phyloP scores from a whole-genome alignment of 2,797 vertebrate species.

The Eurystomus glaucurus region DNA sequence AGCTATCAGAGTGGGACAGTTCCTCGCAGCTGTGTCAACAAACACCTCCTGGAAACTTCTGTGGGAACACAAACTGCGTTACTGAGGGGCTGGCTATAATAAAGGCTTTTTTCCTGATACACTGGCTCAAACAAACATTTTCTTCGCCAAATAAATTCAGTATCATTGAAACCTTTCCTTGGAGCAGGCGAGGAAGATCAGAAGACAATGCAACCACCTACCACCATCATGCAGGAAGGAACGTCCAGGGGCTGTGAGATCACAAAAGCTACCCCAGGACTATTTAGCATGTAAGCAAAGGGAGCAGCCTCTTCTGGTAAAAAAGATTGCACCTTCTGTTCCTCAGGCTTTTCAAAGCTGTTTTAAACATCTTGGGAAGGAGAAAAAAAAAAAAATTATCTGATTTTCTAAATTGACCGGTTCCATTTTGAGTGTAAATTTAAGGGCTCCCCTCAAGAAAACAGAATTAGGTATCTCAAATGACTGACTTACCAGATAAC shows the following conservation, averaged over 20 bases:
- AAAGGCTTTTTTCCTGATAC: neutral
- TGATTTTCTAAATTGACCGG: neutral
- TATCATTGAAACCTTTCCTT: neutral
- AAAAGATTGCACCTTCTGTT: neutral
- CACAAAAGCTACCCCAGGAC: rapidly evolving
- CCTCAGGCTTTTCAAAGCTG: neutral
- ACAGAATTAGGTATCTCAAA: neutral
- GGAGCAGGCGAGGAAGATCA: neutral
- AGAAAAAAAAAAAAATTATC: neutral
- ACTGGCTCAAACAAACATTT: neutral
- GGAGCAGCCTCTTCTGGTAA: neutral
- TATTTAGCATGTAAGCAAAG: rapidly evolving
- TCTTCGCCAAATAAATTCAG: neutral
- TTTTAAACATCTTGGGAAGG: neutral
- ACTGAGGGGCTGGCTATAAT: neutral
- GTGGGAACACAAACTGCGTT: rapidly evolving
- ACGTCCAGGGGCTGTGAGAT: rapidly evolving
- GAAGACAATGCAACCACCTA: neutral
- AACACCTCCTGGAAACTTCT: neutral
- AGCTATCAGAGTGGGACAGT: rapidly evolving
- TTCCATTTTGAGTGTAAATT: neutral
- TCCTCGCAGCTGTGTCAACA: neutral
- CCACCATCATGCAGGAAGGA: rapidly evolving
- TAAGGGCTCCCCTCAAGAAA: neutral
- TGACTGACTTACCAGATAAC: rapidly evolving